Base-by-base conservation (phyloP, 2,797 vertebrate genomes). In the Mormyrops attenuatus region DNA sequence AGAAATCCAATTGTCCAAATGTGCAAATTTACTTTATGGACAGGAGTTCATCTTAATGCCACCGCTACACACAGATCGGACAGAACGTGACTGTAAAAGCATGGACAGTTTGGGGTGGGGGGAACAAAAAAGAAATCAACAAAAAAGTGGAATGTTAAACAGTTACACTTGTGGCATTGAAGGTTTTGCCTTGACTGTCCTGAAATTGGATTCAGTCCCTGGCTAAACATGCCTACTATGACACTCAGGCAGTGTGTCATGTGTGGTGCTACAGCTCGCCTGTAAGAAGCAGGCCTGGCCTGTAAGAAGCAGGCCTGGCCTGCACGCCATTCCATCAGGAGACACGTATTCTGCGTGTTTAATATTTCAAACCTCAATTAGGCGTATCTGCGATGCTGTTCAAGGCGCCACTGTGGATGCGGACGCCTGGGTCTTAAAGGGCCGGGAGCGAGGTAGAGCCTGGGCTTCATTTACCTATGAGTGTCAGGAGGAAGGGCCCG, bases 281-380 rank as follows among this genome's bases (percentile, higher is more conserved):
- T 47, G 47, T 5, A 1, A 26, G 8, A 49, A 13, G 47, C 44
- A 2, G n/a, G 41, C 44, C 44, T 5, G 8, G 44, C 47, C 20
- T 5, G 47, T 5, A 1, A 26, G 8, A 49, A 13, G 47, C 44
- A 2, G n/a, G 41, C 44, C 44, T 5, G 8, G 44, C 47, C 20
- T 5, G 47, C 41, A 13, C 7, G 17, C 49, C 50, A 85, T 47
- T 22, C 47, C 0, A 38, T 41, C 4, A 20, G 17, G 80, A 84
- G 38, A 26, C 38, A 49, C 80, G 38, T 49, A 49, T 84, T n/a
- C 44, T n/a, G 20, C 7, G 34, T n/a, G 30, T 57, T 87, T 57
- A 87, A 87, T 87, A 87, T 55, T 87, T 87, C 85, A 87, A 57
- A 87, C 20, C 85, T 87, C 85, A 55, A 87, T 87, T 87, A 87